A percentile compares a stretch with the other conserved stretches of the same genome.
Conservation (phyloP, 64 coral and sea anemone species). For the Cladopsammia gracilis region DNA sequence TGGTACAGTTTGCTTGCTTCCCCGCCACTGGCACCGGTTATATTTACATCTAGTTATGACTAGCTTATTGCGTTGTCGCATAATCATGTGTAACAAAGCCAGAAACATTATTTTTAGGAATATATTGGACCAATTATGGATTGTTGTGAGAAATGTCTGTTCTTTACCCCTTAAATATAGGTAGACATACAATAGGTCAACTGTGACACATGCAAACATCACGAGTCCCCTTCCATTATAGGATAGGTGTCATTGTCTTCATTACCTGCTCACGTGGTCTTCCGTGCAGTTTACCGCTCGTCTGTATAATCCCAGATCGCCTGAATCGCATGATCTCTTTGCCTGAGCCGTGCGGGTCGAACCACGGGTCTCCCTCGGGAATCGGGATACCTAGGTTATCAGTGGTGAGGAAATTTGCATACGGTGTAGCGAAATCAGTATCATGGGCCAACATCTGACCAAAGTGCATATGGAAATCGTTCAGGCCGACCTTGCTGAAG, state of each 20-base stretch:
- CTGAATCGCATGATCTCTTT: conserved; percentile 96
- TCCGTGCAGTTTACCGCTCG: conserved; percentile 91
- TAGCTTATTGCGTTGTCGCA: too few relatives aligned
- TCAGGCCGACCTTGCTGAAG: conserved; percentile 78
- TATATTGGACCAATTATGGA: too few relatives aligned
- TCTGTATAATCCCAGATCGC: conserved; percentile 89
- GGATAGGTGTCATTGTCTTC: too few relatives aligned
- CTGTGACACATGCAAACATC: too few relatives aligned
- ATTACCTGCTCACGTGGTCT: conserved; percentile 91
- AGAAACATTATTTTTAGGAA: too few relatives aligned
- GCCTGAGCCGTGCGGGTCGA: conserved; percentile 89
- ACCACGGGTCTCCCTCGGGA: conserved; percentile 93
- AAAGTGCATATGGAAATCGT: conserved; percentile 97
- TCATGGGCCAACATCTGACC: conserved; percentile 97
- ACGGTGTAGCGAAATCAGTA: conserved; percentile 97
- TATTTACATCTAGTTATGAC: neutral
- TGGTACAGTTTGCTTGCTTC: neutral
- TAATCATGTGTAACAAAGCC: neutral
- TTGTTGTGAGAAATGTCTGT: too few relatives aligned
- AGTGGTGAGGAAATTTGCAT: conserved; percentile 93
- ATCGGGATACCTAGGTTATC: conserved; percentile 95
- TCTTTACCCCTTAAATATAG: too few relatives aligned
- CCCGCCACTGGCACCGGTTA: neutral
- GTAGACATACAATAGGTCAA: too few relatives aligned
- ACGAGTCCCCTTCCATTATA: too few relatives aligned